A percentile compares a stretch with the other conserved stretches of the same genome.
phyloP scores from a whole-genome alignment of 1,140 invertebrate genomes.

The Drosophila carrolli region DNA sequence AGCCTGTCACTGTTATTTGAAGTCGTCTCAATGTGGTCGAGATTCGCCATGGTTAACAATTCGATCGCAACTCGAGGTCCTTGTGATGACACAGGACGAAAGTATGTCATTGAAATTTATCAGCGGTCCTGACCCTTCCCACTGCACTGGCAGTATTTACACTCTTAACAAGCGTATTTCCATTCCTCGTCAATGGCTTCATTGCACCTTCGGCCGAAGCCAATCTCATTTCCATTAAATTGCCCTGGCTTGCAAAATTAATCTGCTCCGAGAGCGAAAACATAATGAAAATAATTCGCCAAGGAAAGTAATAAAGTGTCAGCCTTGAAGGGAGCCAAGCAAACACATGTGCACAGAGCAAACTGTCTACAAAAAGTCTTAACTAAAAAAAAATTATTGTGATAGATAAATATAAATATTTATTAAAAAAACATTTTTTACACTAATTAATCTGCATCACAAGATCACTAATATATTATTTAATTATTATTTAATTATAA shows the following conservation, averaged over 20 bases:
- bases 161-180: slow-evolving; percentile 25
- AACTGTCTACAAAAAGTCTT: not conserved
- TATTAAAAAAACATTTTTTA: too few species aligned
- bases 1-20: slow-evolving; percentile 44
- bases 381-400: too few species aligned
- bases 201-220: slow-evolving; percentile 9
- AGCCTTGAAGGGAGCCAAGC: slow-evolving; percentile 42
- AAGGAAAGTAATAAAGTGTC: slow-evolving; percentile 59
- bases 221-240: slow-evolving; percentile 57
- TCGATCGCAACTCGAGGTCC: slow-evolving; percentile 30
- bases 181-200: slow-evolving; percentile 28
- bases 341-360: slow-evolving; percentile 11
- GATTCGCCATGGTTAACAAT: slow-evolving; percentile 35
- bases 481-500: too few species aligned
- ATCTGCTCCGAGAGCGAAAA: slow-evolving; percentile 26
- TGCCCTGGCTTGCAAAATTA: slow-evolving; percentile 11
- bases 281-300: slow-evolving; percentile 71
- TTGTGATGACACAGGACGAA: slow-evolving; percentile 3
- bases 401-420: too few species aligned
- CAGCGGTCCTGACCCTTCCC: not conserved
- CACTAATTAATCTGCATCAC: too few species aligned
- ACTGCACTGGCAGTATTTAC: slow-evolving; percentile 2
- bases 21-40: slow-evolving; percentile 51
- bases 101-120: slow-evolving; percentile 28
- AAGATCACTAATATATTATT: too few species aligned